Evolutionary conservation across 1,140 invertebrate genomes (phyloP), one percentile per base, ranked within the genome.

Genomic region (Pseudobourletiella spinata): DNA sequence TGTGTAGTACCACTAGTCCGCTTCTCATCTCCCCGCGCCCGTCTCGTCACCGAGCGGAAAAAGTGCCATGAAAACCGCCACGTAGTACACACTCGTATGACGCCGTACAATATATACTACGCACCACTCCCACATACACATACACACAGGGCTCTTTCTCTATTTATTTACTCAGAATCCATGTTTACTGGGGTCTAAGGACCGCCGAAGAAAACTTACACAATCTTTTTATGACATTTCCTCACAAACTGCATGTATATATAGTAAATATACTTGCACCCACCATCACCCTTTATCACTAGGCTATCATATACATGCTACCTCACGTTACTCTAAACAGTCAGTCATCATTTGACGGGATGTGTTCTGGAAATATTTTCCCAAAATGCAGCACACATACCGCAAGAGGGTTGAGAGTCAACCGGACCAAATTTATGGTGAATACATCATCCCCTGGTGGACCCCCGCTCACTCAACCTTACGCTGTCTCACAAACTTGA

Each of bases 211-310:
- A 28, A 52, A 55, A 52, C 59, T 52, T 54, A 61, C 32, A 61
- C 59, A 61, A 65, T 54, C 58, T 57, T 65, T 65, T 65, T 65
- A 65, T 65, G 64, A 65, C 64, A 65, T 59, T 62, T 54, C 43
- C 59, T 66, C 64, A 42, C 24, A 57, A 30, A 3, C 61, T 18
- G 11, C 28, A 55, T 29, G 3, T 46, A 20, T 44, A 20, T 22
- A 18, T 26, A 55, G n/a, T 18, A 24, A n/a, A 16, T 16, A 6
- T 8, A 59, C 24, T 2, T 25, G 16, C 57, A 26, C 20, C n/a
- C 16, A 11, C 29, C 29, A 46, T 35, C 4, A 15, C 35, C 24
- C 55, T 57, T 30, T 22, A 35, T 25, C n/a, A 39, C 28, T n/a
- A 6, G 4, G 8, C 32, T 57, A 46, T 16, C 15, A 22, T 4